Evolutionary conservation across 2,888 invertebrate genomes (phyloP).

Genomic region (Drosophila putrida): DNA sequence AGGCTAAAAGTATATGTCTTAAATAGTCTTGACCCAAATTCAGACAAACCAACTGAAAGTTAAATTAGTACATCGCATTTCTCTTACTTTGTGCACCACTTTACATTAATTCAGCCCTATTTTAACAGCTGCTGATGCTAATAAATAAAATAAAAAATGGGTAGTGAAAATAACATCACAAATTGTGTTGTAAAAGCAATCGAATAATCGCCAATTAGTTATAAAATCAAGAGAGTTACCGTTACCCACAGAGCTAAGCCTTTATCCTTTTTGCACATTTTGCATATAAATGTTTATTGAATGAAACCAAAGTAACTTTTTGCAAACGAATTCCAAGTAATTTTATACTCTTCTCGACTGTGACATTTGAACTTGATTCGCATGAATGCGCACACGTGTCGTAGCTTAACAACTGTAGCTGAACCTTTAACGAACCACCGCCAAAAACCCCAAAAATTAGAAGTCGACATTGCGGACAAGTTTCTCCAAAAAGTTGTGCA

Average conservation of each 20-base stretch:
- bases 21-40: neutral
- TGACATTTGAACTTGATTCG: constrained; percentile 55
- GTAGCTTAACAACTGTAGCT: constrained; percentile 27
- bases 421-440: constrained; percentile 11
- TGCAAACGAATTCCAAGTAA: constrained; percentile 31
- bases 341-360: constrained; percentile 23
- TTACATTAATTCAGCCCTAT: neutral
- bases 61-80: neutral
- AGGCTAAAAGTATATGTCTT: neutral
- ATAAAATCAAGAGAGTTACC: neutral
- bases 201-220: constrained; percentile 8
- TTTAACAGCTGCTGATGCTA: neutral
- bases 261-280: neutral
- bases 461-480: constrained; percentile 4
- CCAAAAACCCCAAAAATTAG: constrained; percentile 11
- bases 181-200: neutral
- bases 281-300: constrained; percentile 15
- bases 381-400: constrained; percentile 55
- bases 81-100: neutral
- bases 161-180: neutral
- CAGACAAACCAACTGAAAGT: neutral
- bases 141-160: constrained; percentile 1
- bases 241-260: neutral
- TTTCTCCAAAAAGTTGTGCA: constrained; percentile 10
- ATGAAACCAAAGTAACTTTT: constrained; percentile 20